Evolutionary conservation across 2,888 invertebrate species (phyloP).

Genomic region (Ectropis crepuscularia): DNA sequence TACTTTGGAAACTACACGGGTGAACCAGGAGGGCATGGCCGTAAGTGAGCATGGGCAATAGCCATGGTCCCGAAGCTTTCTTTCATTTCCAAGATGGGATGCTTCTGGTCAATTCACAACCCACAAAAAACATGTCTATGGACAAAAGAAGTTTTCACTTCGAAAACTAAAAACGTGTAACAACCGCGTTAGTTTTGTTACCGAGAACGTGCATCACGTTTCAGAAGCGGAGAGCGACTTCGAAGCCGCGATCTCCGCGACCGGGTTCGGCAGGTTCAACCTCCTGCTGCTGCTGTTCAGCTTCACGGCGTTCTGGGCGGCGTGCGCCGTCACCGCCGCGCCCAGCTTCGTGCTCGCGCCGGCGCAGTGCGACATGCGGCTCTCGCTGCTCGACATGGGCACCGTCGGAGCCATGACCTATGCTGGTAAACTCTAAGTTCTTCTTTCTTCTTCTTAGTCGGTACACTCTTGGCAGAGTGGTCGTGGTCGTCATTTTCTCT

Average conservation of each 20-base stretch:
- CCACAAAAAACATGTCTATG: too few species aligned
- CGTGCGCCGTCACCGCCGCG: constrained; percentile 88
- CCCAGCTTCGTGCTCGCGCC: constrained; percentile 90
- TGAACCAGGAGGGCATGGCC: too few species aligned
- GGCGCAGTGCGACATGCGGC: constrained; percentile 89
- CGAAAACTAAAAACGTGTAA: too few species aligned
- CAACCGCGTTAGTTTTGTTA: too few species aligned
- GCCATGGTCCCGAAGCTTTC: too few species aligned
- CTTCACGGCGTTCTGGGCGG: constrained; percentile 87
- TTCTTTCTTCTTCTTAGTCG: not conserved
- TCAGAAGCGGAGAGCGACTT: constrained; percentile 81
- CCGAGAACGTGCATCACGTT: not conserved
- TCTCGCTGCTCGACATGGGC: constrained; percentile 89
- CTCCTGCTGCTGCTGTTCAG: constrained; percentile 84
- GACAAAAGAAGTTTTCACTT: too few species aligned
- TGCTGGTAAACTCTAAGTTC: constrained; percentile 80
- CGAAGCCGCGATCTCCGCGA: constrained; percentile 87
- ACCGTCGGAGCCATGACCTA: constrained; percentile 89
- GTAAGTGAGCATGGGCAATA: too few species aligned
- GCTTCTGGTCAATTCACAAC: too few species aligned
- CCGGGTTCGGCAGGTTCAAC: constrained; percentile 90
- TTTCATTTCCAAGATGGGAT: too few species aligned
- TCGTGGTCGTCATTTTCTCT: too few species aligned
- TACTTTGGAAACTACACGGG: too few species aligned
- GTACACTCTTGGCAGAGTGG: too few species aligned